phyloP scores from a whole-genome alignment of 2,888 invertebrate genomes.

The Ethmia dodecea region DNA sequence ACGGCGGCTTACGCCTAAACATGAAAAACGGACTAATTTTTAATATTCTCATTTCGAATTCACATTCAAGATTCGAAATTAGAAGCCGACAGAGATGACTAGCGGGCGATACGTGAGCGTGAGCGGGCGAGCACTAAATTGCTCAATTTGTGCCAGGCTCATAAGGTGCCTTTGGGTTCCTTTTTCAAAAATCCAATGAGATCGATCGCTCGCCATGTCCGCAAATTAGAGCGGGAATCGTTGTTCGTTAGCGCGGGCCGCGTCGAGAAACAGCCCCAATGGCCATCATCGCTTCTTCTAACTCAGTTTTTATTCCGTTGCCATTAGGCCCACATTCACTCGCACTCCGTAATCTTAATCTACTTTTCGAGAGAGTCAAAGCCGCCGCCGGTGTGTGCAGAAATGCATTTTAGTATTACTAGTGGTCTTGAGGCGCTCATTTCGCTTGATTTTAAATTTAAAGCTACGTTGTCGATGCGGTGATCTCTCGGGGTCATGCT shows the following conservation, averaged over 20 bases:
- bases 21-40: slow-evolving; percentile 43
- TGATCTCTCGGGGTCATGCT: slow-evolving; percentile 34
- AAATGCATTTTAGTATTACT: slow-evolving; percentile 60
- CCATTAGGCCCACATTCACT: slow-evolving; percentile 21
- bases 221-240: slow-evolving; percentile 75
- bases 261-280: slow-evolving; percentile 31
- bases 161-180: slow-evolving; percentile 57
- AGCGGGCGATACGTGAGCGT: slow-evolving; percentile 26
- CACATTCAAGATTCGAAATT: slow-evolving; percentile 30
- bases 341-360: slow-evolving; percentile 46
- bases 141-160: slow-evolving; percentile 71
- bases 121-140: slow-evolving; percentile 63
- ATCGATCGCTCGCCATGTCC: slow-evolving; percentile 75
- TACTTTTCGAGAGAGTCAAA: slow-evolving; percentile 50
- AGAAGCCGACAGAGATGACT: slow-evolving; percentile 37
- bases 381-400: slow-evolving; percentile 53
- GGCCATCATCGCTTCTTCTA: slow-evolving; percentile 17
- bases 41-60: slow-evolving; percentile 50
- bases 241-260: slow-evolving; percentile 57
- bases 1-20: slow-evolving; percentile 28
- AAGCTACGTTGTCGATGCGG: slow-evolving; percentile 27
- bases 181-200: slow-evolving; percentile 75
- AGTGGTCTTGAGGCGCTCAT: slow-evolving; percentile 49
- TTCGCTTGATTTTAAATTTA: slow-evolving; percentile 45
- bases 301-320: slow-evolving; percentile 23